Conservation (phyloP, 2,797 vertebrate species). For the Syngnathus acus region DNA sequence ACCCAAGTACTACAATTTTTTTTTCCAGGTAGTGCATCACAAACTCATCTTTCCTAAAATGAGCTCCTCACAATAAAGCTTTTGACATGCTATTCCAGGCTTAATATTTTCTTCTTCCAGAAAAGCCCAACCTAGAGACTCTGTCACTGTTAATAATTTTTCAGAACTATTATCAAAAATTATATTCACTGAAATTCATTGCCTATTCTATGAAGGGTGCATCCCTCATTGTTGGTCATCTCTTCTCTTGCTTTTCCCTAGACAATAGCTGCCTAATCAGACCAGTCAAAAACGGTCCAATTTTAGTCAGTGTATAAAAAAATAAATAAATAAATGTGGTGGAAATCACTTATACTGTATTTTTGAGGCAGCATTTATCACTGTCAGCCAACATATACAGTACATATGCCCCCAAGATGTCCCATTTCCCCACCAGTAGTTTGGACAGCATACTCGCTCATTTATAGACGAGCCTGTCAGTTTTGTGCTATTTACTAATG, state of each 20-base stretch:
- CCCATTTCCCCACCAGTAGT: slow-evolving; percentile 69
- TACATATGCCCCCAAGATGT: slow-evolving; percentile 69
- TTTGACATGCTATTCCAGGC: too few relatives aligned
- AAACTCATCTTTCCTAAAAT: background rate
- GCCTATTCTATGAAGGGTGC: slow-evolving; percentile 26
- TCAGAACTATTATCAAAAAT: background rate
- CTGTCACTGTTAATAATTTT: too few relatives aligned
- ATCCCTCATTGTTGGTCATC: slow-evolving; percentile 31
- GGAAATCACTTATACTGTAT: slow-evolving; percentile 69
- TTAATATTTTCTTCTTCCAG: too few relatives aligned
- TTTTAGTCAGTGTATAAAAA: slow-evolving; percentile 60
- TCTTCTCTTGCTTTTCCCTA: slow-evolving; percentile 18
- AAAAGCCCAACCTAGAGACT: too few relatives aligned
- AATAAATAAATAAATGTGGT: slow-evolving; percentile 46
- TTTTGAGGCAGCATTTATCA: slow-evolving; percentile 74
- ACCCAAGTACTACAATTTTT: background rate
- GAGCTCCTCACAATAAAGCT: too few relatives aligned
- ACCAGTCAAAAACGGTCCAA: slow-evolving; percentile 55
- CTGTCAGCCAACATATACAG: slow-evolving; percentile 67
- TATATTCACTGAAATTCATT: slow-evolving; percentile 29
- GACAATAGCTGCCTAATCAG: slow-evolving; percentile 46
- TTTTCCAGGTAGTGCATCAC: background rate
- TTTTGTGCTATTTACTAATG: slow-evolving; percentile 77
- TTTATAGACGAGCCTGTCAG: slow-evolving; percentile 72
- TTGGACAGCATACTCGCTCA: slow-evolving; percentile 65